Conservation (phyloP, 2,797 vertebrate genomes). For the Oreochromis mossambicus region DNA sequence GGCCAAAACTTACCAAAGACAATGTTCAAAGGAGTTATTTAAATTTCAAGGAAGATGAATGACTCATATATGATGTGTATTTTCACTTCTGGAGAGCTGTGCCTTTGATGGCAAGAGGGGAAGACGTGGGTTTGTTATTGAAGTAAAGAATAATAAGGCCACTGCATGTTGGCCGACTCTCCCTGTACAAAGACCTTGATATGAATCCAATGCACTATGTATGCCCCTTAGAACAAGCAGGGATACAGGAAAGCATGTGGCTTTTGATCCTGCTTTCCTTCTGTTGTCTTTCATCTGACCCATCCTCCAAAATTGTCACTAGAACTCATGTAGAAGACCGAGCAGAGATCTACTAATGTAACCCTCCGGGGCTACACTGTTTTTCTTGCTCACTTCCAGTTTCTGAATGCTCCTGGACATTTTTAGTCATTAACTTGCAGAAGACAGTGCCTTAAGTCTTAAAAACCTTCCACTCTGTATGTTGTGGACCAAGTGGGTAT, state of each 20-base stretch:
- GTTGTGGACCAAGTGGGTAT: conserved; percentile 41
- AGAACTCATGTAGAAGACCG: conserved; percentile 56
- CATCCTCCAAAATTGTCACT: conserved; percentile 78
- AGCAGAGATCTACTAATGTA: conserved; percentile 62
- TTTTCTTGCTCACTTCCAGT: conserved; percentile 60
- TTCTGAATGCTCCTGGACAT: conserved; percentile 58
- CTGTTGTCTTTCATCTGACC: conserved; percentile 79
- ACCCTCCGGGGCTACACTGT: conserved; percentile 52
- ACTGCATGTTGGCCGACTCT: conserved; percentile 69
- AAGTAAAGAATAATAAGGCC: conserved; percentile 81
- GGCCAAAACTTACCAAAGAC: conserved; percentile 64
- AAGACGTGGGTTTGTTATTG: conserved; percentile 76
- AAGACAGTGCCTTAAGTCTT: conserved; percentile 56
- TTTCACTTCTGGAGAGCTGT: conserved; percentile 72
- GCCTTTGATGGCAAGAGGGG: conserved; percentile 73
- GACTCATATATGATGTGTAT: conserved; percentile 73
- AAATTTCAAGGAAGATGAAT: conserved; percentile 71
- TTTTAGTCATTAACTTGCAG: conserved; percentile 65
- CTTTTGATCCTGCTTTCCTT: conserved; percentile 79
- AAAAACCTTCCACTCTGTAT: conserved; percentile 47
- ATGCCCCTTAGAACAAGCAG: conserved; percentile 75
- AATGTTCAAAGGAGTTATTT: conserved; percentile 73
- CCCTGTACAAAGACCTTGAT: conserved; percentile 75
- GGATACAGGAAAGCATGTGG: conserved; percentile 73
- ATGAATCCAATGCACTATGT: conserved; percentile 80